These are phyloP conservation scores for Andrena fulva DNA, from an alignment of 2,888 invertebrate genomes.

Conservation along the genomic window DNA sequence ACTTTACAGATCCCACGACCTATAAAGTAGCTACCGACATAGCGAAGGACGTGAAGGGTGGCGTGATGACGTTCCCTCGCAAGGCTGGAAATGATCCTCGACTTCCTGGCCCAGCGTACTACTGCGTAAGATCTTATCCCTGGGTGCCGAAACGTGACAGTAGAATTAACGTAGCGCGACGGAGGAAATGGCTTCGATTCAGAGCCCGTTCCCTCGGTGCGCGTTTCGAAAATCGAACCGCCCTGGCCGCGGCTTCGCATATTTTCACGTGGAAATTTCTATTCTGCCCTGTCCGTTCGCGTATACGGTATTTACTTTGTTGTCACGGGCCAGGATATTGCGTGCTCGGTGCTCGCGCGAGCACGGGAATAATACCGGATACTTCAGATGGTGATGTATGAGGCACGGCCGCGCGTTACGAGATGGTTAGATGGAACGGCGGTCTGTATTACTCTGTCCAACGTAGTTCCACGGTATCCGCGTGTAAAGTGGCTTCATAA, in stretches of 20 bases:
- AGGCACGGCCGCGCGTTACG: conserved; percentile 59
- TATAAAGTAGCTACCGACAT: conserved; percentile 59
- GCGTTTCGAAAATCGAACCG: conserved; percentile 41
- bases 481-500: conserved; percentile 55
- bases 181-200: conserved; percentile 12
- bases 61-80: conserved; percentile 39
- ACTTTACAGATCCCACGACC: conserved; percentile 38
- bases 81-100: not conserved
- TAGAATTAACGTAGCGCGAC: conserved; percentile 23
- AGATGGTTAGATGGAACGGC: conserved; percentile 65
- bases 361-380: conserved; percentile 72
- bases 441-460: conserved; percentile 64
- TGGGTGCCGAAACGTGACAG: not conserved
- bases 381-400: conserved; percentile 73
- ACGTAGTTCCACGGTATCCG: conserved; percentile 52
- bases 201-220: conserved; percentile 1
- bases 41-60: conserved; percentile 46
- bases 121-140: conserved; percentile 52
- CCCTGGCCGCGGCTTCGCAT: not conserved
- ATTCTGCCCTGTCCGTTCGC: conserved; percentile 55
- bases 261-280: conserved; percentile 59
- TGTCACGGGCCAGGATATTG: conserved; percentile 69
- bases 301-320: conserved; percentile 68
- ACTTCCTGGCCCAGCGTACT: conserved; percentile 30
- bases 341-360: conserved; percentile 58